Evolutionary conservation across 2,888 invertebrate genomes (phyloP), one percentile per base, ranked within the genome.

Genomic region (Himalopsyche kuldschensis): DNA sequence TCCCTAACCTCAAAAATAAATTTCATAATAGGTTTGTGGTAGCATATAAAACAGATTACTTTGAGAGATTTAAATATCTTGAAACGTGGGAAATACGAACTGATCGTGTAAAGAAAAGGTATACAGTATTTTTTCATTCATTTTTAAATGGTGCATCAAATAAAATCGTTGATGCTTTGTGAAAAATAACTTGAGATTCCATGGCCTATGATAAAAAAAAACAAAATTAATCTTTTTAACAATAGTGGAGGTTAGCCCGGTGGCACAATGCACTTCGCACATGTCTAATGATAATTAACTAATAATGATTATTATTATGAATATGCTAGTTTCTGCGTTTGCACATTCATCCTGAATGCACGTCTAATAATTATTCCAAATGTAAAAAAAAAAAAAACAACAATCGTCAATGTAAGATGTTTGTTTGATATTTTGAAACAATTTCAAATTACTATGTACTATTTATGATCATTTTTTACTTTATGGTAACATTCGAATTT

Each of bases 241-340:
- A 78, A 78, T 46, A 46, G 27, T 46, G 75, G 83, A 83, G 75
- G 84, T 84, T 82, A 27, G 82, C 85, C 86, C 86, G 84, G 86
- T 85, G 83, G 86, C 86, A 86, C 86, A 86, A 86, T 83, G 85
- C 85, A 85, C 85, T 82, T 86, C 81, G 86, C 85, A 86, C 86
- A 84, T 31, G 32, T 32, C 77, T 69, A 69, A 69, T 0, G 24
- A 77, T 46, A 77, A 41, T 77, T 32, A 31, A 75, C 6, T 24
- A 75, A 24, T 69, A 69, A 69, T 69, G 20, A 69, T 69, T 69
- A 69, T 69, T 69, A 77, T 79, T 47, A 47, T 79, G 4, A 47
- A 79, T 77, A 80, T 75, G 80, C 80, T 80, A 83, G 78, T 80
- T 80, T 41, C 55, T 80, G 69, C 79, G 79, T 82, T 78, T 47